Evolutionary conservation across 2,888 invertebrate species (phyloP), one percentile per base, ranked within the genome.

Genomic region (Drosophila anomelani): DNA sequence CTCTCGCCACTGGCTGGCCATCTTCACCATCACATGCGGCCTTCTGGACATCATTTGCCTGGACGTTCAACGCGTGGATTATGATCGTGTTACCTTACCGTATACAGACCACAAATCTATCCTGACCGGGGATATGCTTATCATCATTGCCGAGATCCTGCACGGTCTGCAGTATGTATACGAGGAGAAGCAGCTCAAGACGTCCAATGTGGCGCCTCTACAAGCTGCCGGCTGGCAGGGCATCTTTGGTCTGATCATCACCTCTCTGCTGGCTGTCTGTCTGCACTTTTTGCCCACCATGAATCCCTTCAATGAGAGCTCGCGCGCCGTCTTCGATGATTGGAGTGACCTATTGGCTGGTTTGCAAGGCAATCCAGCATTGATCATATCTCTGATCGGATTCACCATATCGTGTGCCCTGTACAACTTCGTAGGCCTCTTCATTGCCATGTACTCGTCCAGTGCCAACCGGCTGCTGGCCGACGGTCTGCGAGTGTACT

Each of bases 191-290:
- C 97, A 95, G 92, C 95, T 99, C 0, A 93, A 95, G 68, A 95
- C 96, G 56, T 94, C 96, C 81, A 97, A 98, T 92, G 97, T 98
- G 54, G 97, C 97, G 0, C 95, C 98, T 0, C 93, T 99, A 71
- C 97, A 97, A 92, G 98, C 97, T 7, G 97, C 98, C 23, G 98
- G 99, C 9, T 97, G 97, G 96, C 98, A 99, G 94, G 98, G 98
- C 51, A 89, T 96, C 20, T 97, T 96, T 92, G 97, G 97, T 26
- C 94, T 96, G 74, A 58, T 93, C 10, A 94, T 95, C 0, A 93
- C 96, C 17, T 93, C 94, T 7, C 58, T 95, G 0, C 91, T 96
- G 12, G 94, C 96, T 82, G 93, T 97, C 61, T 96, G 96, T 1
- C 95, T 98, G 92, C 97, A 98, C 93, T 98, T 94, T 93, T 94